A percentile compares a stretch with the other conserved stretches of the same genome.
Conservation (phyloP, 2,888 invertebrate species). For the Eristalinus sepulchralis region DNA sequence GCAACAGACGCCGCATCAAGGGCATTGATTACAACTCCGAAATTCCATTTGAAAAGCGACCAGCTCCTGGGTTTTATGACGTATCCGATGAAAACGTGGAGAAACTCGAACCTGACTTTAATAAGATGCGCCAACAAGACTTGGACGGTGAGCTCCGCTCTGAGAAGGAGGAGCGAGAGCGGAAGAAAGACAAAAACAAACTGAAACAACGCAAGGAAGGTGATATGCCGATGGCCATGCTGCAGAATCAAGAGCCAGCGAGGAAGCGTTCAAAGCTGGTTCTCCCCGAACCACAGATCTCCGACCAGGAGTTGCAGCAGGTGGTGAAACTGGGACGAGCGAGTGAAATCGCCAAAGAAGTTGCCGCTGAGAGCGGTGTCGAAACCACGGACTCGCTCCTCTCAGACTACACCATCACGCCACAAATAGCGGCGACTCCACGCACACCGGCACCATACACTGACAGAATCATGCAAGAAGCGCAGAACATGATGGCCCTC, state of each 20-base stretch:
- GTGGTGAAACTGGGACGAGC: constrained; percentile 96
- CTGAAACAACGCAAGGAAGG: constrained; percentile 97
- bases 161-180: constrained; percentile 95
- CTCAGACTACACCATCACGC: constrained; percentile 93
- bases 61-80: constrained; percentile 96
- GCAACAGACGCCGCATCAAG: constrained; percentile 84
- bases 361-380: constrained; percentile 88
- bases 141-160: constrained; percentile 94
- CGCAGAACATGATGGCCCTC: constrained; percentile 98
- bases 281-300: constrained; percentile 97
- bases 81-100: constrained; percentile 94
- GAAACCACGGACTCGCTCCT: constrained; percentile 92
- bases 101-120: constrained; percentile 94
- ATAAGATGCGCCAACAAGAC: constrained; percentile 93
- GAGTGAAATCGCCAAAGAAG: constrained; percentile 94
- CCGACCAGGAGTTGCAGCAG: constrained; percentile 94
- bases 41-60: constrained; percentile 98
- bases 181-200: constrained; percentile 97
- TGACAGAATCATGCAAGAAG: constrained; percentile 94
- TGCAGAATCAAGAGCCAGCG: constrained; percentile 93
- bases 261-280: constrained; percentile 97
- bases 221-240: constrained; percentile 94
- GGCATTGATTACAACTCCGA: constrained; percentile 98
- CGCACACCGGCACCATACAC: constrained; percentile 93
- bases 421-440: constrained; percentile 87